Evolutionary conservation across 53 echinoderm and acorn worm genomes (phyloP).

Genomic region (Holothuria leucospilota): DNA sequence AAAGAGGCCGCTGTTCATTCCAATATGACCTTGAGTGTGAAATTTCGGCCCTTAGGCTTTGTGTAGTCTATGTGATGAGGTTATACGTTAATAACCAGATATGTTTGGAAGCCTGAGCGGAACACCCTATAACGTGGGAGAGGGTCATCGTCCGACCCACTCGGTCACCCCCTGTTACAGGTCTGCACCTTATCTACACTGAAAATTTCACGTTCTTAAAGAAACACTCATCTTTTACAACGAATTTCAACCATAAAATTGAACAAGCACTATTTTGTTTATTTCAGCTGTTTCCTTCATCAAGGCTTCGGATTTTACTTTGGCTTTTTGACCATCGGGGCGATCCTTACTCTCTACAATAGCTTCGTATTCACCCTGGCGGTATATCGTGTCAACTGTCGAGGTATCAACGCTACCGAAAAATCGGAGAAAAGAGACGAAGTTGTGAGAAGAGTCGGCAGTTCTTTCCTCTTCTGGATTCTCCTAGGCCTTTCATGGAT

Average conservation of each 20-base stretch:
- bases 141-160: too few relatives aligned
- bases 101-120: too few relatives aligned
- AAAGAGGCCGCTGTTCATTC: too few relatives aligned
- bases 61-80: too few relatives aligned
- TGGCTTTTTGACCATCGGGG: background rate
- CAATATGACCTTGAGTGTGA: too few relatives aligned
- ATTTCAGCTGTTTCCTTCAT: constrained; percentile 42
- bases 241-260: background rate
- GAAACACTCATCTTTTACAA: too few relatives aligned
- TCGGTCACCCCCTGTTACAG: too few relatives aligned
- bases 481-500: constrained; percentile 27
- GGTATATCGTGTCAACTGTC: constrained; percentile 7
- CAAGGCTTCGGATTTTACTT: constrained; percentile 12
- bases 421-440: background rate
- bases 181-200: too few relatives aligned
- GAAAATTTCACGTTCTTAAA: too few relatives aligned
- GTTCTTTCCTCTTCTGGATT: constrained; percentile 17
- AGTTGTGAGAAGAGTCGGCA: background rate
- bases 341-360: constrained; percentile 6
- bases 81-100: too few relatives aligned
- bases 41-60: too few relatives aligned
- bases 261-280: background rate
- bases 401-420: constrained; percentile 6
- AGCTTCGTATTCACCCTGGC: constrained; percentile 15
- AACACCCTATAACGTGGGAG: too few relatives aligned